Evolutionary conservation across 2,113 vertebrate species (phyloP).

Genomic region (Phaethon lepturus): DNA sequence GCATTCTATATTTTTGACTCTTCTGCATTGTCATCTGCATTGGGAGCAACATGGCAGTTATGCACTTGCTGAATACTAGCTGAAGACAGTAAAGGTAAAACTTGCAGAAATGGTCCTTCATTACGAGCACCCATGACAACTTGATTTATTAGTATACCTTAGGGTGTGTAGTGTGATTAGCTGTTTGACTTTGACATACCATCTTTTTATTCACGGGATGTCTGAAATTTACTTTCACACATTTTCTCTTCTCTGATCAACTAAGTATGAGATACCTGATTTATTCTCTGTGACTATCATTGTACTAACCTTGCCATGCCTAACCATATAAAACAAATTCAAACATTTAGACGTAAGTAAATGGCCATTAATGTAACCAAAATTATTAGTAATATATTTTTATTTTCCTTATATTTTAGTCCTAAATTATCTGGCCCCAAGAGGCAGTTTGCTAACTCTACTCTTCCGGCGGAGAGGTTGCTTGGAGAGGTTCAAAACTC

Average conservation of each 20-base stretch:
- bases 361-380: background rate
- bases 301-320: background rate
- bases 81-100: background rate
- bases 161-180: background rate
- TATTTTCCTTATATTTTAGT: background rate
- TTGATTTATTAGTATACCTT: background rate
- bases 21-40: background rate
- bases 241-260: background rate
- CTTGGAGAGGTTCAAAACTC: background rate
- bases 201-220: background rate
- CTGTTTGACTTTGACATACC: background rate
- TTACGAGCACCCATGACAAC: background rate
- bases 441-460: background rate
- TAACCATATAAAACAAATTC: background rate
- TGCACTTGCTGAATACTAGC: background rate
- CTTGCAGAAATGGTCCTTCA: background rate
- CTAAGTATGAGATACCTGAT: background rate
- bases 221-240: background rate
- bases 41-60: background rate
- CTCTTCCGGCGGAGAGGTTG: background rate
- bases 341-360: background rate
- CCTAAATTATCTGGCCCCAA: background rate
- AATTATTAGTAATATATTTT: background rate
- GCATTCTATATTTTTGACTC: background rate
- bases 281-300: background rate